A percentile compares a stretch with the other conserved stretches of the same genome.
Conservation (phyloP, 2,113 vertebrate species). For the Tachuris rubrigastra region DNA sequence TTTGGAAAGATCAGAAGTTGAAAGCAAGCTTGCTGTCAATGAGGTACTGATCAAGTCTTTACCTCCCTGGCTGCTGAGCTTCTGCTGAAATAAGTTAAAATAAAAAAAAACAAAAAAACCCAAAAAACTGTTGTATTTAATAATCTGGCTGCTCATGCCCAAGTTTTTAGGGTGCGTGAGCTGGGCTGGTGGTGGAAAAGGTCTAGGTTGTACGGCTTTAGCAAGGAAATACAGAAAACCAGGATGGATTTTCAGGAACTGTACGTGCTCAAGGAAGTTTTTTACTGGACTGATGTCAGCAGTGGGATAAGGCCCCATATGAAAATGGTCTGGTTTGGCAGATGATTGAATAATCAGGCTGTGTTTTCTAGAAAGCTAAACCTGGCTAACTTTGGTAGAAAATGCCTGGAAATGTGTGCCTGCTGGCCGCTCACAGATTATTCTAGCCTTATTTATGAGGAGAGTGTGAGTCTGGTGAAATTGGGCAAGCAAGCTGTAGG, state of each 20-base stretch:
- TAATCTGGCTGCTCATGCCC: fast-evolving
- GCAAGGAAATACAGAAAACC: fast-evolving
- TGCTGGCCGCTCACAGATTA: not conserved
- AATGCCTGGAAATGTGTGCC: not conserved
- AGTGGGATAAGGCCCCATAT: not conserved
- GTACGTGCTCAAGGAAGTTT: not conserved
- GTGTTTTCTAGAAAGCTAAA: not conserved
- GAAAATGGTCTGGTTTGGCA: not conserved
- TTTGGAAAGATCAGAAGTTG: not conserved
- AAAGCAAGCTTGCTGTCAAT: fast-evolving
- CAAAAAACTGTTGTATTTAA: not conserved
- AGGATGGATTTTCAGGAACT: not conserved
- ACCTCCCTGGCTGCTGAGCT: fast-evolving
- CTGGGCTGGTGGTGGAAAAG: not conserved
- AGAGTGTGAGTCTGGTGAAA: not conserved
- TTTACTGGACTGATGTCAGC: not conserved
- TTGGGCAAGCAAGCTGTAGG: not conserved
- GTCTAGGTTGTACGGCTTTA: not conserved
- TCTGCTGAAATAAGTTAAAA: not conserved
- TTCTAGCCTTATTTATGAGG: not conserved
- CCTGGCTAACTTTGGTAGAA: not conserved
- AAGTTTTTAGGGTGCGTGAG: not conserved
- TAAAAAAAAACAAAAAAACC: no score
- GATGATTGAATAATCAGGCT: not conserved
- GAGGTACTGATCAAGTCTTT: fast-evolving